Evolutionary conservation across 2,888 invertebrate genomes (phyloP), one percentile per base, ranked within the genome.

Genomic region (Coleophora deauratella): DNA sequence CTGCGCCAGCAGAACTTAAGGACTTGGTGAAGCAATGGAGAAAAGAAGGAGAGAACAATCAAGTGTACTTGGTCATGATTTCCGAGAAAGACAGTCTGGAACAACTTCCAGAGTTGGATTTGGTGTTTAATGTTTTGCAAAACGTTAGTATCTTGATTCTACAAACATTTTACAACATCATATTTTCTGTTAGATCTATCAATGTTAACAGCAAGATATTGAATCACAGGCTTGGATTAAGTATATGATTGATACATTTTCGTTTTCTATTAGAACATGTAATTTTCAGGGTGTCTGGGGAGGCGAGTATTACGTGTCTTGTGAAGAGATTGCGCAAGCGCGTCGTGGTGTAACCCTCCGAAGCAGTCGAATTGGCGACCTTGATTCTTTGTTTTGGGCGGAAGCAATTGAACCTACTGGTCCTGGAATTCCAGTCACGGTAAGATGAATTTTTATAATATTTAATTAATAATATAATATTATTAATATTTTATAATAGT

Each of bases 331-430:
- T 7, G 9, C 35, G 33, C 9, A 35, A 10, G 13, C 27, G 27
- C 43, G 44, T 2, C 42, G 15, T 27, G 45, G 40, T 8, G 43
- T 60, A 6, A 41, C 49, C 3, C 49, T 71, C 2, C 50, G 55
- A 35, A 61, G 43, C 40, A 42, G 39, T 12, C 46, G 14, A 11
- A 42, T 46, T 38, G 68, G 72, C 6, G 56, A 70, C 35, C 33
- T 70, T 0, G 45, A 62, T 7, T 61, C 71, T 0, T 43, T 74
- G 13, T 43, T 50, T 2, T 73, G 74, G 74, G 47, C 63, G 6
- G 62, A 69, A 48, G 48, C 50, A 11, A 42, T 47, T 1, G 43
- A 50, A 34, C 14, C 43, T 4, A 30, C 38, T 2, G 48, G 40
- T 12, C 8, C 50, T 32, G 69, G 63, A 28, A 44, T 68, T 7